These are phyloP conservation scores for rat (Rattus norvegicus) DNA, from an alignment of 2,113 vertebrate genomes.

Conservation along the genomic window GRCr8 NC_086032.1:7973001-7973500, in stretches of 20 bases:
- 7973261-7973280: constrained; percentile 23
- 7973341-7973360: not conserved
- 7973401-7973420: not conserved
- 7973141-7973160: not conserved
- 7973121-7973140: not conserved
- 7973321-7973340: not conserved
- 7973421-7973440: not conserved
- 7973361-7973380: not conserved
- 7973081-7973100: not conserved
- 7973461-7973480: no score
- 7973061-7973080: not conserved
- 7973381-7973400: not conserved
- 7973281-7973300: not conserved
- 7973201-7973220: not conserved
- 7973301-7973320: not conserved
- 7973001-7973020: not conserved
- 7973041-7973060: not conserved
- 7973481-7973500: no score
- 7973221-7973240: not conserved
- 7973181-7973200: not conserved
- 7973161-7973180: constrained; percentile 12
- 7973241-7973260: not conserved
- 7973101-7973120: not conserved
- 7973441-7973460: no score
- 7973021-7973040: constrained; percentile 43